These are phyloP conservation scores for Aix galericulata DNA, from an alignment of 2,113 vertebrate genomes.

Conservation along the genomic window DNA sequence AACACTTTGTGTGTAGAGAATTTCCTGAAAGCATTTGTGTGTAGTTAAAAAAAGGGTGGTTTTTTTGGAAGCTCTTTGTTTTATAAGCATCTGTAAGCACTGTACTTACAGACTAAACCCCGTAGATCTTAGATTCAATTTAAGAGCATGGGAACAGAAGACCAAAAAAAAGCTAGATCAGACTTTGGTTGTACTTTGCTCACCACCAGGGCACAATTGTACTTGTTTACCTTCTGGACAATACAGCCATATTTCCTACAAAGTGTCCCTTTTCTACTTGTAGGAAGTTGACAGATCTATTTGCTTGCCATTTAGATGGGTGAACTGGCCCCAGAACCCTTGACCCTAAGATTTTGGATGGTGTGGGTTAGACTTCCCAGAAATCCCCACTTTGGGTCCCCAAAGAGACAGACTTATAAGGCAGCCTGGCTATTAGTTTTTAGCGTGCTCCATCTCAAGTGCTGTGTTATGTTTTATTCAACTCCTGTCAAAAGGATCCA, in stretches of 20 bases:
- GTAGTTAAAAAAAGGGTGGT: neutral
- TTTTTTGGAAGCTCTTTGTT: neutral
- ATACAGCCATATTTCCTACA: too few relatives aligned
- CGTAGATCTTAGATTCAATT: neutral
- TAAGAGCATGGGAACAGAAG: neutral
- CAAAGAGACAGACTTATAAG: neutral
- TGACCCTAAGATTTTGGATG: neutral
- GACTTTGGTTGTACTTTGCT: neutral
- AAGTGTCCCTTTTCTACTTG: neutral
- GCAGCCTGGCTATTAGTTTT: neutral
- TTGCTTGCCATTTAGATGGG: neutral
- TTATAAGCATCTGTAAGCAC: neutral
- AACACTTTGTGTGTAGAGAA: neutral
- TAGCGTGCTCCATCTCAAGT: neutral
- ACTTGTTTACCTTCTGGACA: neutral
- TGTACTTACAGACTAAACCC: neutral
- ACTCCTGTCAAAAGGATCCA: neutral
- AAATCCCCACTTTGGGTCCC: neutral
- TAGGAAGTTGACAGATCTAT: neutral
- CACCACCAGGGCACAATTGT: neutral
- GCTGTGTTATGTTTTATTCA: neutral
- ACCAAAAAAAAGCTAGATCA: neutral
- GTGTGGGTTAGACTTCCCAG: neutral
- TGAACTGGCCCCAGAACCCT: neutral
- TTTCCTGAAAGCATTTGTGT: neutral